Evolutionary conservation across 2,797 vertebrate genomes (phyloP).

Genomic region (Alectoris magna): DNA sequence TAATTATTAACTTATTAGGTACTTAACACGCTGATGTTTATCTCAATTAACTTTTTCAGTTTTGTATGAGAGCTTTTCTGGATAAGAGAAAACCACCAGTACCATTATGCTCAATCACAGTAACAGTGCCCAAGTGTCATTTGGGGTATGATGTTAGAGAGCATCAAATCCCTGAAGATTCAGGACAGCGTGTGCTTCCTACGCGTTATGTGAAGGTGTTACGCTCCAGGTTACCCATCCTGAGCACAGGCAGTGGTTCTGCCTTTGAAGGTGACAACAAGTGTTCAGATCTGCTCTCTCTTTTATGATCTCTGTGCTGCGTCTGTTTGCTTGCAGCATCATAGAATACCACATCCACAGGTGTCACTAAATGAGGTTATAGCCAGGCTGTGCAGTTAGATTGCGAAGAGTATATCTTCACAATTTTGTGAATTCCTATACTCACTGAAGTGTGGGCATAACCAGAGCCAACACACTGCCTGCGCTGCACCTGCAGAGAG

Average conservation of each 20-base stretch:
- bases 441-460: background rate
- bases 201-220: background rate
- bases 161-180: background rate
- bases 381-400: background rate
- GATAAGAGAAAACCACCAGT: background rate
- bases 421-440: background rate
- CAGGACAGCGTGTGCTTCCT: background rate
- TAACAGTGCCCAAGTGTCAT: background rate
- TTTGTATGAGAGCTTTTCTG: background rate
- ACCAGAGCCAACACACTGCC: background rate
- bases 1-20: background rate
- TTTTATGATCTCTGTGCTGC: background rate
- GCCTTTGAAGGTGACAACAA: background rate
- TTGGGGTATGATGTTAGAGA: background rate
- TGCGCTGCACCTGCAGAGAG: background rate
- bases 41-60: background rate
- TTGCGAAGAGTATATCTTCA: background rate
- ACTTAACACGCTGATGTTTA: background rate
- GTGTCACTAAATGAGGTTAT: background rate
- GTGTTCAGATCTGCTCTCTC: background rate
- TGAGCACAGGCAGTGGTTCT: background rate
- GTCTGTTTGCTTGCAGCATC: background rate
- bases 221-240: background rate
- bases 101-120: background rate
- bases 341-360: background rate